Percentiles rank a stretch among this genome's conserved stretches.
These are phyloP conservation scores for Ornithoptera priamus DNA, from an alignment of 2,888 invertebrate species.

Conservation along the genomic window DNA sequence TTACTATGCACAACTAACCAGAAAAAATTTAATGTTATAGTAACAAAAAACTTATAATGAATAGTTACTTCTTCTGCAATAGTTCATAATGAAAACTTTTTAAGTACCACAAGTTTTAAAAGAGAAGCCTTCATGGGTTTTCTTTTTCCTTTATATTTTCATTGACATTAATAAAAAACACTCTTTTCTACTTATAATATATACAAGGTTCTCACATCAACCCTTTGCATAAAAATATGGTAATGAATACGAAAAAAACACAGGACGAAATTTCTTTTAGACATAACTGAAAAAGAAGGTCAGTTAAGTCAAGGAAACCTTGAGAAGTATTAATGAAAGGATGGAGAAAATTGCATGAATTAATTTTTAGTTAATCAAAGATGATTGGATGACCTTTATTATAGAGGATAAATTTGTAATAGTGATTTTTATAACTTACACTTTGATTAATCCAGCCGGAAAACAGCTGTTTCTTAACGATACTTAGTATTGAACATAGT, in stretches of 20 bases:
- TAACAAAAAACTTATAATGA: too few relatives aligned
- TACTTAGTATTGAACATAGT: too few relatives aligned
- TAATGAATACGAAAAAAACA: constrained; percentile 15
- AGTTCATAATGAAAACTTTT: too few relatives aligned
- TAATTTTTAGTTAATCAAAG: neutral
- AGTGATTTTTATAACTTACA: neutral
- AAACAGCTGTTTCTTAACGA: too few relatives aligned
- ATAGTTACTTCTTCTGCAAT: too few relatives aligned
- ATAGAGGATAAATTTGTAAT: neutral
- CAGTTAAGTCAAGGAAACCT: constrained; percentile 5
- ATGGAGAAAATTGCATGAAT: neutral
- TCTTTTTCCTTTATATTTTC: too few relatives aligned
- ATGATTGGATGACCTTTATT: neutral
- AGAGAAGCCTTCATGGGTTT: too few relatives aligned
- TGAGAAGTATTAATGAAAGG: neutral
- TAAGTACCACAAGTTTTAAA: too few relatives aligned
- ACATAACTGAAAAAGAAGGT: constrained; percentile 17
- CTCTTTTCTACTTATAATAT: neutral
- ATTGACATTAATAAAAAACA: neutral
- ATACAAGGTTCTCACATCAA: neutral
- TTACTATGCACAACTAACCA: too few relatives aligned
- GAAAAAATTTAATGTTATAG: too few relatives aligned
- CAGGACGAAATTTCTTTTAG: constrained; percentile 9
- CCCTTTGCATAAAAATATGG: constrained; percentile 19
- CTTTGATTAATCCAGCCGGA: too few relatives aligned